phyloP scores from a whole-genome alignment of 2,888 invertebrate species.

The Dryobotodes eremita region DNA sequence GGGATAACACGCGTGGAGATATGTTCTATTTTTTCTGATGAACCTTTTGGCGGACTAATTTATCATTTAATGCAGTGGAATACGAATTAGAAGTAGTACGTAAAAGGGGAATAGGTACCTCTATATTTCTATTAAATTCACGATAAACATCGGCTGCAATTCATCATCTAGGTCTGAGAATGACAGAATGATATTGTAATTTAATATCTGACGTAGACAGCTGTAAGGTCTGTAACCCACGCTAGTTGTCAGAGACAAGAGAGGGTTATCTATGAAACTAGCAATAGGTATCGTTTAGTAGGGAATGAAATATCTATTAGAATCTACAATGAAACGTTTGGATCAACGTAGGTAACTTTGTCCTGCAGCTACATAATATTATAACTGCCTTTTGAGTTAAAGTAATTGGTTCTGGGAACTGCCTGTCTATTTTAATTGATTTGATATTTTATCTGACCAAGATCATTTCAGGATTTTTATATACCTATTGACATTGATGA shows the following conservation, averaged over 20 bases:
- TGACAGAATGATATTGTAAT: constrained; percentile 6
- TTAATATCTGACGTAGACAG: not conserved
- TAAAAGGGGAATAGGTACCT: not conserved
- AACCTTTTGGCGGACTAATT: not conserved
- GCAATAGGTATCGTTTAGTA: not conserved
- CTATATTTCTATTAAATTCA: not conserved
- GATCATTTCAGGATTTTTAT: too few species aligned
- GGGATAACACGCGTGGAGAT: not conserved
- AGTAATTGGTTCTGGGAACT: too few species aligned
- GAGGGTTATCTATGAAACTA: not conserved
- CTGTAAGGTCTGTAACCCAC: not conserved
- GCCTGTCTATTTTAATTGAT: too few species aligned
- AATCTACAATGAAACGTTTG: too few species aligned
- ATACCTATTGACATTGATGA: too few species aligned
- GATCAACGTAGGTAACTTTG: too few species aligned
- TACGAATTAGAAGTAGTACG: not conserved
- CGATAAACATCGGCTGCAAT: not conserved
- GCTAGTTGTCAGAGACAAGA: not conserved
- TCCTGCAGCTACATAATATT: too few species aligned
- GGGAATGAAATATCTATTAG: not conserved
- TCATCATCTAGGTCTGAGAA: not conserved
- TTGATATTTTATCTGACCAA: too few species aligned
- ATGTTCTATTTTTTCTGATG: not conserved
- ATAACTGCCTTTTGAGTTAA: too few species aligned
- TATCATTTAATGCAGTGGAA: not conserved